These are phyloP conservation scores for Baronia brevicornis DNA, from an alignment of 2,888 invertebrate species.

Conservation along the genomic window DNA sequence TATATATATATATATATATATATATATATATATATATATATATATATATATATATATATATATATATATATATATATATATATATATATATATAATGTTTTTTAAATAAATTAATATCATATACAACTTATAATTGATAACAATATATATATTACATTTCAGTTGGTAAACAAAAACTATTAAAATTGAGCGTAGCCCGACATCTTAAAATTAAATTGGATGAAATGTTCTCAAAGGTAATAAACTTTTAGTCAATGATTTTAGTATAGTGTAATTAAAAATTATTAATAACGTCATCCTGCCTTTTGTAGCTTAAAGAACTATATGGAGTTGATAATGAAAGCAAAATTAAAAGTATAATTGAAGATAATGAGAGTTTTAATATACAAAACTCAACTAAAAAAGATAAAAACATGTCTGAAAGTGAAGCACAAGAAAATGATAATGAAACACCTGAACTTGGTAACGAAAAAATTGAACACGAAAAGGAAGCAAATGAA, in stretches of 20 bases:
- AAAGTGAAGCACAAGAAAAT: constrained; percentile 3
- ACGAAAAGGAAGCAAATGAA: constrained; percentile 3
- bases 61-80: too few relatives aligned
- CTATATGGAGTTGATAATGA: constrained; percentile 6
- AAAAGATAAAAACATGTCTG: too few relatives aligned
- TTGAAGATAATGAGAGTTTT: background rate
- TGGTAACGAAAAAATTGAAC: constrained; percentile 7
- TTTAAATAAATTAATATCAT: background rate
- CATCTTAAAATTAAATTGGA: constrained; percentile 20
- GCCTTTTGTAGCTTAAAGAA: constrained; percentile 7
- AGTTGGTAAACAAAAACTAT: constrained; percentile 21
- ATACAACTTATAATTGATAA: too few relatives aligned
- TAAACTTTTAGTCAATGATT: constrained; percentile 1
- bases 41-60: too few relatives aligned
- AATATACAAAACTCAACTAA: too few relatives aligned
- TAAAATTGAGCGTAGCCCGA: constrained; percentile 18
- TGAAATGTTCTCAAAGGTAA: constrained; percentile 20
- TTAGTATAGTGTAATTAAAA: background rate
- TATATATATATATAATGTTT: background rate
- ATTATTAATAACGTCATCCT: background rate
- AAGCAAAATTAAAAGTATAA: constrained; percentile 6
- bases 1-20: too few relatives aligned
- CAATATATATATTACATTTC: constrained; percentile 13
- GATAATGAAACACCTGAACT: too few relatives aligned
- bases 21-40: too few relatives aligned